Percentiles rank a stretch among this genome's conserved stretches.
Evolutionary conservation across 2,888 invertebrate species (phyloP).

Genomic region (Platerodrilus igneus): DNA sequence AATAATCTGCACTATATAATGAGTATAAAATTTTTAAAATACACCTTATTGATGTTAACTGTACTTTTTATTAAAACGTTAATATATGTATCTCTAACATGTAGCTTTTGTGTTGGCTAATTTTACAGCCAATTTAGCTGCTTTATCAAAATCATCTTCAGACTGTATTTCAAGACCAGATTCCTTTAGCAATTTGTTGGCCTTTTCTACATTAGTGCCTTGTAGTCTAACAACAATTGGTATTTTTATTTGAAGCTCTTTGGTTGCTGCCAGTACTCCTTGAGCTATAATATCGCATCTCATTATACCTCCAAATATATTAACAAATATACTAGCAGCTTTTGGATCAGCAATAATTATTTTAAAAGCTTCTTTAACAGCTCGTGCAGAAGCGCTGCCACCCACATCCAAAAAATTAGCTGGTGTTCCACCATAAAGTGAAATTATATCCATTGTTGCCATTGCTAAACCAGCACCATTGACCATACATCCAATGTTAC

Average conservation of each 20-base stretch:
- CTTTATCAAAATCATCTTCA: conserved; percentile 75
- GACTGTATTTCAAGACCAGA: conserved; percentile 72
- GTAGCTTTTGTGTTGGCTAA: conserved; percentile 72
- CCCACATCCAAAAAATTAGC: conserved; percentile 97
- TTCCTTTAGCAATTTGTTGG: conserved; percentile 70
- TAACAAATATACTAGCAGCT: conserved; percentile 89
- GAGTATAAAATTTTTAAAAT: too few species aligned
- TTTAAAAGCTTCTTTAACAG: conserved; percentile 91
- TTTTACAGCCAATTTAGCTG: conserved; percentile 72
- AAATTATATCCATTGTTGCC: conserved; percentile 98
- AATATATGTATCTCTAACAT: too few species aligned
- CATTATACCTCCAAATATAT: conserved; percentile 84
- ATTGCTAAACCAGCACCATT: conserved; percentile 94
- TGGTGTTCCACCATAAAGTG: conserved; percentile 88
- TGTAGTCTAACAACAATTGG: conserved; percentile 91
- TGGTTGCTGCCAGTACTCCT: conserved; percentile 89
- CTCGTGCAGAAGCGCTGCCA: conserved; percentile 85
- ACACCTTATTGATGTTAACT: too few species aligned
- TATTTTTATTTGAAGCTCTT: conserved; percentile 82
- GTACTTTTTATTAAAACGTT: too few species aligned
- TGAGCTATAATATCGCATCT: conserved; percentile 95
- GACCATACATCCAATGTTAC: conserved; percentile 89
- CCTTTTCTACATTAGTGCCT: conserved; percentile 78
- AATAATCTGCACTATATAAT: too few species aligned
- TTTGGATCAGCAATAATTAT: conserved; percentile 92